Evolutionary conservation across 1,140 invertebrate genomes (phyloP).

Genomic region (Theocolax elegans): DNA sequence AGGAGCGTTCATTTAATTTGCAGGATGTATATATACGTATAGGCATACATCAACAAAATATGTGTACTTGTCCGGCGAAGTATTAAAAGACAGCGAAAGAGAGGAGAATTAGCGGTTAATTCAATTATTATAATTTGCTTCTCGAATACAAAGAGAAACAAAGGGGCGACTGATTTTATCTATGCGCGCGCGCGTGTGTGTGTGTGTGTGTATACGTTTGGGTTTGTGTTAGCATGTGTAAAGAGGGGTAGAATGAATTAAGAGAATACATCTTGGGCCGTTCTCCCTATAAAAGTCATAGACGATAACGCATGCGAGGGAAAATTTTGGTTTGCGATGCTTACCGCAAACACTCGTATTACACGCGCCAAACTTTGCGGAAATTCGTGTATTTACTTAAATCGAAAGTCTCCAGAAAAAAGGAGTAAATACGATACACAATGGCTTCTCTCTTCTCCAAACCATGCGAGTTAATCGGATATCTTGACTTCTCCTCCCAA

Average conservation of each 20-base stretch:
- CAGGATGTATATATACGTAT: too few species aligned
- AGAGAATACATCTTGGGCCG: constrained; percentile 10
- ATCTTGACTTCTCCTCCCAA: too few species aligned
- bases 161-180: too few species aligned
- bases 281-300: background rate
- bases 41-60: too few species aligned
- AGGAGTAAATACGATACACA: too few species aligned
- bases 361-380: constrained; percentile 25
- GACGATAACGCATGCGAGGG: constrained; percentile 8
- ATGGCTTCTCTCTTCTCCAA: too few species aligned
- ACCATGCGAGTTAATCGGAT: too few species aligned
- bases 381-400: constrained; percentile 27
- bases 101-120: constrained; percentile 63
- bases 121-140: constrained; percentile 69
- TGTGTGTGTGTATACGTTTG: too few species aligned
- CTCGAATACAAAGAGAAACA: constrained; percentile 57
- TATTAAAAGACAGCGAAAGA: too few species aligned
- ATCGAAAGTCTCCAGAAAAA: background rate
- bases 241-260: background rate
- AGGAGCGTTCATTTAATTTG: too few species aligned
- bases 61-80: background rate
- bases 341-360: constrained; percentile 38
- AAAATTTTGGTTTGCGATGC: constrained; percentile 19
- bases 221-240: too few species aligned
- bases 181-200: too few species aligned